Evolutionary conservation across 2,113 vertebrate genomes (phyloP), one percentile per base, ranked within the genome.

Genomic region (Neolamprologus devosi): DNA sequence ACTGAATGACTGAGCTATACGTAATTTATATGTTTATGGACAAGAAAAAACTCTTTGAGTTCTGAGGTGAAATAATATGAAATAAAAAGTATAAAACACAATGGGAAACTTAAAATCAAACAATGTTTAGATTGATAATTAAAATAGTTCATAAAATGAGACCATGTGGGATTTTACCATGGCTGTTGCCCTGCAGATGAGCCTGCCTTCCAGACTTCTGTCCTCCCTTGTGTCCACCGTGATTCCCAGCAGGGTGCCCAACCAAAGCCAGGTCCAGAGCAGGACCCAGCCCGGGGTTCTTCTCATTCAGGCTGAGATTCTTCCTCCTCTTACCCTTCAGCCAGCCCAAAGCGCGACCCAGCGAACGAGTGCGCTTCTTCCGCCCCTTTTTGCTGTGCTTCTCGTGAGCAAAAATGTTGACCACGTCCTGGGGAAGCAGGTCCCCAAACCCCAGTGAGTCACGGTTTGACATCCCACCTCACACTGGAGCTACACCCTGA

Each of bases 371-470:
- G 65, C 94, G 94, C 92, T 95, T 97, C 93, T 97, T 96, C 85
- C 94, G 95, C 49, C 96, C 95, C 88, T 88, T 93, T 88, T 92
- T 96, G 81, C 85, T 78, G 84, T 94, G 94, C 54, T 93, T 94
- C 55, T 96, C 96, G 45, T 95, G 91, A 75, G 93, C 94, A 85
- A 96, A 95, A 45, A 97, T 92, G 87, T 97, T 94, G 9, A 97
- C 97, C 83, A 97, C 93, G 45, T 97, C 96, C 93, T 95, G 96
- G 95, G 97, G 97, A 86, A 97, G 92, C 90, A 94, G 89, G 8
- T 96, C 96, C 83, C 96, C 96, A 7, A 94, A 93, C 10, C 95
- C 95, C 88, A 95, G 19, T 1, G 96, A 96, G 85, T 96, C 96
- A 37, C 94, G 95, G 92, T 95, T 96, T 85, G 96, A 97, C 96